Evolutionary conservation across 2,797 vertebrate genomes (phyloP), one percentile per base, ranked within the genome.

Genomic region (Uromys caudimaculatus): DNA sequence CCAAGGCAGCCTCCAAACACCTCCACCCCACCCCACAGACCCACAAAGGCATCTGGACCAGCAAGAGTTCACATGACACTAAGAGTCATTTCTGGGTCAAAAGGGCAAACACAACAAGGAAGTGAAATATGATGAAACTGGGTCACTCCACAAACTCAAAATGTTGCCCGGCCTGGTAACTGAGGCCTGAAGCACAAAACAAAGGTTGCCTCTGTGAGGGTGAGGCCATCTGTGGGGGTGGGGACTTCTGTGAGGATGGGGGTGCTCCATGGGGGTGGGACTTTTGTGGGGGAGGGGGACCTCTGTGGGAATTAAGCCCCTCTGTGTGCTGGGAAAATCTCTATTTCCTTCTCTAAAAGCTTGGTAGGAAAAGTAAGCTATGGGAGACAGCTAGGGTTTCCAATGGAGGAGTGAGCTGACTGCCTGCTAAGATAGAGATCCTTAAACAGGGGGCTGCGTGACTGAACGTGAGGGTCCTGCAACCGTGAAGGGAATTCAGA

Each of bases 121-220:
- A 64, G 35, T 54, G 83, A 85, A 67, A 90, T 21, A 21, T 10
- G 87, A 58, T 7, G 90, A 88, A 50, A 76, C 29, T 4, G 32
- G 29, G 56, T 71, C 69, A 27, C 47, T 1, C 16, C 38, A 54
- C 47, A 47, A 47, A 24, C 91, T 77, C 47, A 86, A 75, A 13
- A 58, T 2, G 50, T 60, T 41, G 10, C 44, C 38, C 3, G 21
- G 32, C 3, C 77, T 71, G 38, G 69, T 71, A 44, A 71, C 41
- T 14, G 21, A 44, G 0, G 60, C 52, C 16, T 2, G 12, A 81
- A 38, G 54, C 0, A 6, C 29, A 78, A 91, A 67, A 73, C 77
- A 27, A 1, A 56, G 60, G 35, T 2, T 7, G 47, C 5, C 0
- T 52, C 54, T 7, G 11, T 2, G 21, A 11, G 35, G 38, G 17